These are phyloP conservation scores for Gallinago nigripennis DNA, from an alignment of 2,797 vertebrate genomes.

Conservation along the genomic window DNA sequence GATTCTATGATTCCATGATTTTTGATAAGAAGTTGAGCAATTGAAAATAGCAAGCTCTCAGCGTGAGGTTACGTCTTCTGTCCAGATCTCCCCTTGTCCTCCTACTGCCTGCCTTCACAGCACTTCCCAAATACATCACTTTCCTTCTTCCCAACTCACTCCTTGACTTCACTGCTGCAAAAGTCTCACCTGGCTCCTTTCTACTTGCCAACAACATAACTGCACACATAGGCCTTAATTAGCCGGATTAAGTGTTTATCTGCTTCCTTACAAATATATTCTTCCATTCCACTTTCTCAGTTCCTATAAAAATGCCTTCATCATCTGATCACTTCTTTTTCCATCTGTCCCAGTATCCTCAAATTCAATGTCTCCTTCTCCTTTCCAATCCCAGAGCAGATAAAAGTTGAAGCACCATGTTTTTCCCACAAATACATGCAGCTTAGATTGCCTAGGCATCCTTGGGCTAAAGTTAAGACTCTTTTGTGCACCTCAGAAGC, in stretches of 20 bases:
- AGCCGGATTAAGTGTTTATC: background rate
- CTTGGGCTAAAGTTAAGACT: background rate
- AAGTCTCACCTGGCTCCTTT: background rate
- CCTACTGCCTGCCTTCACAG: background rate
- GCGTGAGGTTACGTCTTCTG: background rate
- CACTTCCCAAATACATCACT: background rate
- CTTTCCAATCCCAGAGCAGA: background rate
- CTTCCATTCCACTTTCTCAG: background rate
- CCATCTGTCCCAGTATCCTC: background rate
- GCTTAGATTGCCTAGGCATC: background rate
- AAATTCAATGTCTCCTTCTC: background rate
- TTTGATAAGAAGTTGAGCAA: background rate
- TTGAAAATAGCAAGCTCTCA: background rate
- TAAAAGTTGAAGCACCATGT: background rate
- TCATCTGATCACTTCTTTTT: background rate
- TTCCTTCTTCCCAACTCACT: background rate
- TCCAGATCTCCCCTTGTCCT: background rate
- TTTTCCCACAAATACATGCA: background rate
- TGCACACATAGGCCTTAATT: background rate
- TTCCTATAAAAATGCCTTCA: background rate
- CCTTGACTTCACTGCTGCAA: background rate
- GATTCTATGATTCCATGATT: too few species aligned
- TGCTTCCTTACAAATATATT: background rate
- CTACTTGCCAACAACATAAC: background rate
- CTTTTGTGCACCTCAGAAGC: background rate